phyloP scores from a whole-genome alignment of 2,113 vertebrate species.

The Pedionomus torquatus region DNA sequence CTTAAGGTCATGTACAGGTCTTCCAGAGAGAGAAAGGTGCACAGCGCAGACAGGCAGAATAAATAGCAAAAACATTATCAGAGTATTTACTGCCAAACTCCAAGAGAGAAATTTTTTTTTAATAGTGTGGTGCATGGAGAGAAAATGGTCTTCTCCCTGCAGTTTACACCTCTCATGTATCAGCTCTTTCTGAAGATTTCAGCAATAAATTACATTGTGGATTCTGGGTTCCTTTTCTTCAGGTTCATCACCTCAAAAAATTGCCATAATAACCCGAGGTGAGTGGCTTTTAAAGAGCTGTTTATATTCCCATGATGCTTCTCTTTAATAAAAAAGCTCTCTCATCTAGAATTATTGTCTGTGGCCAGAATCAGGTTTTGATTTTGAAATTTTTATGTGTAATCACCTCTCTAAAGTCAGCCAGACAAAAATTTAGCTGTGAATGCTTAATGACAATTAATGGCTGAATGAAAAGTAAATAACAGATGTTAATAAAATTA shows the following conservation, averaged over 20 bases:
- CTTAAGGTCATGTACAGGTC: not conserved
- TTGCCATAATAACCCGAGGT: not conserved
- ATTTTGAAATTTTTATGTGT: not conserved
- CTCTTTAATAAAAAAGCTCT: not conserved
- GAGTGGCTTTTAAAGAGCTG: not conserved
- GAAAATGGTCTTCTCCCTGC: not conserved
- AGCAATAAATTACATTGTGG: not conserved
- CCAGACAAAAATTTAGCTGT: not conserved
- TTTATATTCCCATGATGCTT: not conserved
- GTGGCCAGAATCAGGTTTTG: not conserved
- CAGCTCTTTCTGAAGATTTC: not conserved
- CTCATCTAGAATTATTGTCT: not conserved
- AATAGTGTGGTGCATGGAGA: not conserved
- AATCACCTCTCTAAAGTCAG: not conserved
- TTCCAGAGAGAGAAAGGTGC: not conserved
- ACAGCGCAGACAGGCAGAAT: not conserved
- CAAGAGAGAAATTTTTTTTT: not conserved
- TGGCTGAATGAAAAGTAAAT: not conserved
- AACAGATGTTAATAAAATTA: not conserved
- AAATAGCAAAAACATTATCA: not conserved
- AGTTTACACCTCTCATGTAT: not conserved
- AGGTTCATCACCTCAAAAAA: not conserved
- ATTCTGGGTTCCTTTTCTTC: not conserved
- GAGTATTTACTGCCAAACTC: not conserved
- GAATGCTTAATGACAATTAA: not conserved